Percentiles rank a stretch among this genome's conserved stretches.
These are phyloP conservation scores for Ferrisia virgata DNA, from an alignment of 2,888 invertebrate species.

Conservation along the genomic window DNA sequence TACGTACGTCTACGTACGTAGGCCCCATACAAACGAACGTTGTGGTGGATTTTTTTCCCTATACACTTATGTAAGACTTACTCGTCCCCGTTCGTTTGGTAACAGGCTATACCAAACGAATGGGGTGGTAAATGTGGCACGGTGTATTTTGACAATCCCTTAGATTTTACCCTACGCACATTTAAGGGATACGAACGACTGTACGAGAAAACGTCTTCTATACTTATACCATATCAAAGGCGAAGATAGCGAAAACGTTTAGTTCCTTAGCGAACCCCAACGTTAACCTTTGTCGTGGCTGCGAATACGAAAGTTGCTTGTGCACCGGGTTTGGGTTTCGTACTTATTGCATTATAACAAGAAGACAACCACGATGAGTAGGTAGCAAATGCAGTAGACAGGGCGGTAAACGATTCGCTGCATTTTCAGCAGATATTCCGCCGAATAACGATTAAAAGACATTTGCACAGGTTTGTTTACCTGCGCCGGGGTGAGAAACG, in stretches of 20 bases:
- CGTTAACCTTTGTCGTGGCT: constrained; percentile 1
- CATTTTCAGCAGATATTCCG: background rate
- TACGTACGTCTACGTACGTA: no score
- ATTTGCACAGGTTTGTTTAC: constrained; percentile 14
- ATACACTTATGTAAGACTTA: no score
- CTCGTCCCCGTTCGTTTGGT: no score
- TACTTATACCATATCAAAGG: constrained; percentile 1
- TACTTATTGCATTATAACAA: background rate
- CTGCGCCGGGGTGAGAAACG: background rate
- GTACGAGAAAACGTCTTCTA: background rate
- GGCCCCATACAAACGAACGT: no score
- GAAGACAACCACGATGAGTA: background rate
- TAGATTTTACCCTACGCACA: background rate
- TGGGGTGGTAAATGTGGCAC: background rate
- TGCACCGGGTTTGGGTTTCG: no score
- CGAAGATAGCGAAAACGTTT: constrained; percentile 14
- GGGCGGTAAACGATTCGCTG: background rate
- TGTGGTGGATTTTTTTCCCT: background rate
- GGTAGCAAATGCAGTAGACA: background rate
- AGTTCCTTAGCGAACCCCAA: constrained; percentile 14
- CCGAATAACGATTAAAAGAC: background rate
- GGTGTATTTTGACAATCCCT: background rate
- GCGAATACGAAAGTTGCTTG: background rate
- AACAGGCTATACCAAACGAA: background rate
- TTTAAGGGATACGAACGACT: no score